Percentiles rank a stretch among this genome's conserved stretches.
phyloP scores from a whole-genome alignment of 2,113 vertebrate genomes.

The Perognathus longimembris region DNA sequence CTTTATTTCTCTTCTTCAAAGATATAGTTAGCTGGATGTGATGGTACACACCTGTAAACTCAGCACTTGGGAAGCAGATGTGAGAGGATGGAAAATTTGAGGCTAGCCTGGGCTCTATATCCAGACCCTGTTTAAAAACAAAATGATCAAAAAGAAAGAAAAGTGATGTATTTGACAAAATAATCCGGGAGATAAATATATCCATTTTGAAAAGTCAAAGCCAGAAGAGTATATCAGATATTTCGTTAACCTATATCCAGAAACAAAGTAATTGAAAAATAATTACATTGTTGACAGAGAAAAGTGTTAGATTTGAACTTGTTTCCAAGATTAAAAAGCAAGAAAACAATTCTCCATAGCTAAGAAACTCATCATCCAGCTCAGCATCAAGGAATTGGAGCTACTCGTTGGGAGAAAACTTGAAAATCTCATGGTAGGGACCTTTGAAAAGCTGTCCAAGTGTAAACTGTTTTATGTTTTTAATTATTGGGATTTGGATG shows the following conservation, averaged over 20 bases:
- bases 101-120: not conserved
- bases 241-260: not conserved
- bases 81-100: not conserved
- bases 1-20: not conserved
- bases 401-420: not conserved
- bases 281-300: not conserved
- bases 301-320: not conserved
- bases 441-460: constrained; percentile 58
- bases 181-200: not conserved
- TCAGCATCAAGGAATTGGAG: constrained; percentile 12
- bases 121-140: not conserved
- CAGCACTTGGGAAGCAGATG: not conserved
- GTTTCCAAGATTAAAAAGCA: constrained; percentile 16
- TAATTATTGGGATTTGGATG: constrained; percentile 49
- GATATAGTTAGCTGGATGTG: not conserved
- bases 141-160: not conserved
- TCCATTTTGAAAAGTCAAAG: constrained; percentile 11
- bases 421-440: not conserved
- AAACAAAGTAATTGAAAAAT: not conserved
- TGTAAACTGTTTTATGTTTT: constrained; percentile 37
- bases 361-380: not conserved
- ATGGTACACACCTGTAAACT: not conserved
- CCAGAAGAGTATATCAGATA: not conserved
- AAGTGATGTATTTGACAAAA: not conserved
- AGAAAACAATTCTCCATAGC: constrained; percentile 28